Conservation (phyloP, 2,888 invertebrate species). For the Lampropteryx suffumata region DNA sequence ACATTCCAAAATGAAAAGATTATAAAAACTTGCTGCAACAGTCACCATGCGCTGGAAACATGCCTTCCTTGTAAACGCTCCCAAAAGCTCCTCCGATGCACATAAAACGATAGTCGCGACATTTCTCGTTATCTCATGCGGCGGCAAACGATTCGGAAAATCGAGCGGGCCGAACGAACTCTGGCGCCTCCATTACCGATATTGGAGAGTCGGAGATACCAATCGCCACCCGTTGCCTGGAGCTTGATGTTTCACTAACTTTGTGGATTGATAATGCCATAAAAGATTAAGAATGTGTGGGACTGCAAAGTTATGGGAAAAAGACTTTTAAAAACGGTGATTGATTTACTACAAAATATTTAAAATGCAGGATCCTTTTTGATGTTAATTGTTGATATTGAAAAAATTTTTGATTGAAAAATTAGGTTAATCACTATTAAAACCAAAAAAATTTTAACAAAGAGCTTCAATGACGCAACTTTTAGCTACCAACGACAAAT, state of each 20-base stretch:
- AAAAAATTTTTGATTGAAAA: too few species aligned
- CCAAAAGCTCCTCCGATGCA: constrained; percentile 36
- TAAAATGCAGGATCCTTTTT: too few species aligned
- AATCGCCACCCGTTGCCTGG: constrained; percentile 24
- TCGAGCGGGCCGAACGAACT: constrained; percentile 71
- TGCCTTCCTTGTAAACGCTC: background rate
- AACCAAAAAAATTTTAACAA: too few species aligned
- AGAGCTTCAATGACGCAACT: too few species aligned
- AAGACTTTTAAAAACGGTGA: too few species aligned
- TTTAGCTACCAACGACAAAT: too few species aligned
- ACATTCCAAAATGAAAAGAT: too few species aligned
- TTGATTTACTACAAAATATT: too few species aligned
- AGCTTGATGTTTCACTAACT: constrained; percentile 14
- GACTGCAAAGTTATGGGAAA: too few species aligned
- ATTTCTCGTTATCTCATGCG: constrained; percentile 68
- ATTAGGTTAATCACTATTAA: too few species aligned
- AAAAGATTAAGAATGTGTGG: too few species aligned
- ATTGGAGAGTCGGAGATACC: constrained; percentile 60
- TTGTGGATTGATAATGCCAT: constrained; percentile 4
- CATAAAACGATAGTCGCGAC: constrained; percentile 67
- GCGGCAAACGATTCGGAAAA: constrained; percentile 78
- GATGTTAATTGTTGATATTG: too few species aligned
- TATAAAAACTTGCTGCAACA: background rate
- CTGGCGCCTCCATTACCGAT: constrained; percentile 74
- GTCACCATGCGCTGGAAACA: background rate